A percentile compares a stretch with the other conserved stretches of the same genome.
Evolutionary conservation across 2,888 invertebrate species (phyloP).

Genomic region (Bibio marci): DNA sequence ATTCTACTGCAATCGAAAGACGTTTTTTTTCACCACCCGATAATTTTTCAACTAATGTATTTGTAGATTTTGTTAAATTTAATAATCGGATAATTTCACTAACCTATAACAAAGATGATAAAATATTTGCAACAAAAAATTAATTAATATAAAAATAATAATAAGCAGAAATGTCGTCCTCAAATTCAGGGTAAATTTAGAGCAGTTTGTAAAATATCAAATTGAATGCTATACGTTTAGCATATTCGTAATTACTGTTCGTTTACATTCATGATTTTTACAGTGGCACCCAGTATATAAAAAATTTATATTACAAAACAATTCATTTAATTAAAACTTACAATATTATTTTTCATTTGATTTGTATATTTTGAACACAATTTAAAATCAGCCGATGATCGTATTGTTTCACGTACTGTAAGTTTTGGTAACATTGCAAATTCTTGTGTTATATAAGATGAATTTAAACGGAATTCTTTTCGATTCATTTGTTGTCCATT

Average conservation of each 20-base stretch:
- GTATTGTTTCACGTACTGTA: slow-evolving; percentile 67
- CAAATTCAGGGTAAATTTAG: not conserved
- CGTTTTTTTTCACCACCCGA: slow-evolving; percentile 85
- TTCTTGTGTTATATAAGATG: slow-evolving; percentile 76
- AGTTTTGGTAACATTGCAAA: slow-evolving; percentile 63
- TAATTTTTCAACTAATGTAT: slow-evolving; percentile 48
- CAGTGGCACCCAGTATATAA: too few relatives aligned
- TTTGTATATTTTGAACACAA: slow-evolving; percentile 41
- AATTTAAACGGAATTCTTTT: slow-evolving; percentile 37
- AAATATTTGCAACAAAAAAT: slow-evolving; percentile 14
- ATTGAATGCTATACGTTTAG: too few relatives aligned
- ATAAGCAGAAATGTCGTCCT: not conserved
- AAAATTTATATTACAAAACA: too few relatives aligned
- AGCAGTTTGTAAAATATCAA: too few relatives aligned
- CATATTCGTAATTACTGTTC: too few relatives aligned
- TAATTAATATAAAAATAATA: not conserved
- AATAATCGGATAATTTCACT: slow-evolving; percentile 60
- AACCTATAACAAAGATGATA: too few relatives aligned
- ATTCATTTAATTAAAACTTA: slow-evolving; percentile 25
- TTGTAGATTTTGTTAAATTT: slow-evolving; percentile 43
- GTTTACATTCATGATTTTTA: too few relatives aligned
- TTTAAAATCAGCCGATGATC: slow-evolving; percentile 70
- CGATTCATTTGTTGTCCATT: slow-evolving; percentile 49
- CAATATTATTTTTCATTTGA: slow-evolving; percentile 47
- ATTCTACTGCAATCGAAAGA: slow-evolving; percentile 73